Base-by-base conservation (phyloP, 1,140 invertebrate species). In the Trachymyrmex cornetzi region DNA sequence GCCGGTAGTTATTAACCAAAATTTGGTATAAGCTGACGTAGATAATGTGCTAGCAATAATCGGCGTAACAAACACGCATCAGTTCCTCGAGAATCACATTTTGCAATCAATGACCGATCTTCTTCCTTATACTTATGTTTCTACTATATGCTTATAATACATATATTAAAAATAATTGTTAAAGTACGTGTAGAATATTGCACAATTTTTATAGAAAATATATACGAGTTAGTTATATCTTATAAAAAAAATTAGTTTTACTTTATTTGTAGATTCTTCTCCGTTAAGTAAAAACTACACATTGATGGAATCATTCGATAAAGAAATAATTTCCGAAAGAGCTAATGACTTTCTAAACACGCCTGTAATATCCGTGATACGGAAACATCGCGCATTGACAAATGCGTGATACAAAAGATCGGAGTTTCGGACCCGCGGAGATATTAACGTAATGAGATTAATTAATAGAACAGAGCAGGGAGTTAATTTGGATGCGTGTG, bases 401-500 rank as follows among this genome's bases (percentile, higher is more conserved):
- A 24, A 11, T 48, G 22, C n/a, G 30, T 3, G 12, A 61, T 59
- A 48, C 71, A 24, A 82, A 89, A 89, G 61, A 82, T 66, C 30
- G 61, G 55, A 86, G 71, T 89, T 89, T 89, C 50, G 50, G 34
- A 82, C 27, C 48, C 80, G 22, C 71, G 59, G 80, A 88, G 87
- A 90, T 90, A 92, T 92, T 86, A 91, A 91, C 87, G 67, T 93
- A 92, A 92, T 91, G 89, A 93, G 91, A 92, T 93, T 92, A 92
- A 93, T 93, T 93, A 93, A 93, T 91, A 90, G 90, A 92, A 92
- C 88, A 89, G 84, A 91, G 77, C 59, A 55, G 27, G 75, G 87
- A 91, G 91, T 91, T 93, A 92, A 92, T 92, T 91, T 89, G 74
- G 87, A 92, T 87, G 75, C 89, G 86, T 90, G 75, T 75, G 80